phyloP scores from a whole-genome alignment of 2,113 vertebrate genomes.

The Istiophorus platypterus region DNA sequence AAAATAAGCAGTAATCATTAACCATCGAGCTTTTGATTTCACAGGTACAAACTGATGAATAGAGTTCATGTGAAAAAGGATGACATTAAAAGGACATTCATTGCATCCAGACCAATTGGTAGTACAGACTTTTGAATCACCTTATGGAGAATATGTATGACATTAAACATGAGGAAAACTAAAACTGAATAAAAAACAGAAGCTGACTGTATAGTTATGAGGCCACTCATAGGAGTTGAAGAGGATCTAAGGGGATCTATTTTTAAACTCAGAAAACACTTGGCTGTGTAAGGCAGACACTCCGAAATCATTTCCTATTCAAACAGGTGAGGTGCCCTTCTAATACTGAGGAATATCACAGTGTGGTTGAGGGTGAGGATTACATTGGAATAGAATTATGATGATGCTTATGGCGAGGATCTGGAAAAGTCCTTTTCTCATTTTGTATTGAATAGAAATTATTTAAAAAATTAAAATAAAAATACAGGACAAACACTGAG shows the following conservation, averaged over 20 bases:
- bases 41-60: not conserved
- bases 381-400: slow-evolving; percentile 37
- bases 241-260: slow-evolving; percentile 57
- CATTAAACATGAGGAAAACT: slow-evolving; percentile 12
- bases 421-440: slow-evolving; percentile 19
- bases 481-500: not conserved
- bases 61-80: not conserved
- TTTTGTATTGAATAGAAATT: slow-evolving; percentile 15
- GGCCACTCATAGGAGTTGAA: slow-evolving; percentile 37
- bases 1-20: not conserved
- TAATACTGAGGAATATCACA: slow-evolving; percentile 10
- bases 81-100: not conserved
- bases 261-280: slow-evolving; percentile 54
- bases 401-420: slow-evolving; percentile 44
- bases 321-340: slow-evolving; percentile 53
- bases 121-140: slow-evolving; percentile 4
- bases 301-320: slow-evolving; percentile 64
- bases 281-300: slow-evolving; percentile 37
- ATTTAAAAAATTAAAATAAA: slow-evolving; percentile 33
- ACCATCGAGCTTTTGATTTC: not conserved
- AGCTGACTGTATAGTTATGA: slow-evolving; percentile 20
- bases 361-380: slow-evolving; percentile 25
- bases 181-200: slow-evolving; percentile 40
- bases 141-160: not conserved
- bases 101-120: slow-evolving; percentile 1